A percentile compares a stretch with the other conserved stretches of the same genome.
These are phyloP conservation scores for Sussaba pulchella DNA, from an alignment of 2,888 invertebrate species.

Conservation along the genomic window DNA sequence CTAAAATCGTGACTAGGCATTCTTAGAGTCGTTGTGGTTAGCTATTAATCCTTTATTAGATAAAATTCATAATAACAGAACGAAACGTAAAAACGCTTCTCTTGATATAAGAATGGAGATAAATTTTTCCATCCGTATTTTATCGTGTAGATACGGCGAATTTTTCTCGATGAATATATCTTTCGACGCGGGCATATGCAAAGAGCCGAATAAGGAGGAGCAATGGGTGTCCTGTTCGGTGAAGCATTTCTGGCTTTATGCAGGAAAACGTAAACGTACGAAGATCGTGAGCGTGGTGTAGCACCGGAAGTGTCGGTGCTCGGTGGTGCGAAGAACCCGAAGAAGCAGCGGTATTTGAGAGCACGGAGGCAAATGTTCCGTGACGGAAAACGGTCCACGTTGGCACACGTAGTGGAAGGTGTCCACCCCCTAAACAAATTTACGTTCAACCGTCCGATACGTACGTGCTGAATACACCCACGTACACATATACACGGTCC, in stretches of 20 bases:
- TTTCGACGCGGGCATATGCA: neutral
- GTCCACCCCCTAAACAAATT: conserved; percentile 83
- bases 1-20: too few relatives aligned
- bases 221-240: neutral
- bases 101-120: conserved; percentile 29
- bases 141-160: conserved; percentile 42
- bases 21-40: too few relatives aligned
- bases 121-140: too few relatives aligned
- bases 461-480: conserved; percentile 30
- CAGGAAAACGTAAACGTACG: conserved; percentile 15
- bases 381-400: conserved; percentile 77
- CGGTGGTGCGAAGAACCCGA: conserved; percentile 62
- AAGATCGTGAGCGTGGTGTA: conserved; percentile 24
- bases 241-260: conserved; percentile 35
- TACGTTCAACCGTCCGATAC: conserved; percentile 73
- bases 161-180: conserved; percentile 33
- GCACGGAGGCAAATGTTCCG: conserved; percentile 80
- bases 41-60: neutral
- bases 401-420: conserved; percentile 66
- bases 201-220: neutral
- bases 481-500: conserved; percentile 39
- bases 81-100: conserved; percentile 27
- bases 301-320: conserved; percentile 62
- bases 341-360: conserved; percentile 64
- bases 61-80: neutral